Evolutionary conservation across 53 echinoderm and acorn worm genomes (phyloP).

Genomic region (Stichopus horrens): DNA sequence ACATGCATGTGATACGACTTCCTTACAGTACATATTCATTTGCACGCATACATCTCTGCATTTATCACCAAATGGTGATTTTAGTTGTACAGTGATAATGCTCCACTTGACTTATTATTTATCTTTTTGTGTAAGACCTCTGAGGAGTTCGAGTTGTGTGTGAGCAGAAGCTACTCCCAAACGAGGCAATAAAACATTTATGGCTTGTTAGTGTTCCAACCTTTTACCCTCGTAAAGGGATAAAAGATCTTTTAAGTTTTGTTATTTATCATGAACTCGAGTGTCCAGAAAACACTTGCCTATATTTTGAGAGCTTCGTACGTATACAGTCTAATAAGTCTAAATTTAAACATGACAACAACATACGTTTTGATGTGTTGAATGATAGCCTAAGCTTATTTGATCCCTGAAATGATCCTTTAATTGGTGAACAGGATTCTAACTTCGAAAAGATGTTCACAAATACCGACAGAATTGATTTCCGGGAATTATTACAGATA

Average conservation of each 20-base stretch:
- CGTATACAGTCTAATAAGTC: too few species aligned
- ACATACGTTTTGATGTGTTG: not conserved
- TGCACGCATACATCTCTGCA: too few species aligned
- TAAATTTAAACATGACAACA: too few species aligned
- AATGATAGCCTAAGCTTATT: not conserved
- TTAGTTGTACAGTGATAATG: too few species aligned
- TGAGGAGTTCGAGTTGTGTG: not conserved
- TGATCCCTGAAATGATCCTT: conserved; percentile 1
- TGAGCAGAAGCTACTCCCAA: not conserved
- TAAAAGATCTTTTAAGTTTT: not conserved
- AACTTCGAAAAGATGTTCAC: not conserved
- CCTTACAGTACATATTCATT: too few species aligned
- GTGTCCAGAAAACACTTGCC: too few species aligned
- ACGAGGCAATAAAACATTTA: conserved; percentile 12
- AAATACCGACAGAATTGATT: not conserved
- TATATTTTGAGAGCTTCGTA: too few species aligned
- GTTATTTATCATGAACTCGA: too few species aligned
- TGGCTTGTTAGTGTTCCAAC: not conserved
- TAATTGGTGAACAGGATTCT: not conserved
- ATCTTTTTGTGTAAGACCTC: too few species aligned
- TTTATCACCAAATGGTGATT: too few species aligned
- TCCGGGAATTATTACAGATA: not conserved
- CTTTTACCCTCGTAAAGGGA: not conserved
- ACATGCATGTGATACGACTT: too few species aligned
- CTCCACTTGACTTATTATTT: too few species aligned